Base-by-base conservation (phyloP, 2,888 invertebrate genomes). In the Pterobdella sp. region DNA sequence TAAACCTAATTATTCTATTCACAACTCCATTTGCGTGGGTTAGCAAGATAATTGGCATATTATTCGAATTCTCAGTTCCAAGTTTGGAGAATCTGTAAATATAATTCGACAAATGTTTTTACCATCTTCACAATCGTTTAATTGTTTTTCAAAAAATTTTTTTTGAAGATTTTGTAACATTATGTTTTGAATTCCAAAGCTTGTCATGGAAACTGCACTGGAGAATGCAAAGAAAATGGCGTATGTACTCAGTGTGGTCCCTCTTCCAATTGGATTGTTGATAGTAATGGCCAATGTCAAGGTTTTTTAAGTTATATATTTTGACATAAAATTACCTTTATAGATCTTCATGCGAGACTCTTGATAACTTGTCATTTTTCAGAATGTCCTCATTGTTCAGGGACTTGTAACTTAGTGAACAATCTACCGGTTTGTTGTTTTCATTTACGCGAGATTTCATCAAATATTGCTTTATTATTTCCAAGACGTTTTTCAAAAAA, bases 161-260 rank as follows among this genome's bases (percentile, higher is more conserved):
- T n/a, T n/a, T n/a, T n/a, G n/a, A n/a, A n/a, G n/a, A n/a, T n/a
- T n/a, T n/a, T n/a, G n/a, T n/a, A n/a, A n/a, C n/a, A n/a, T n/a
- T n/a, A n/a, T n/a, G n/a, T n/a, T n/a, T n/a, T n/a, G n/a, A n/a
- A n/a, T n/a, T n/a, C n/a, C n/a, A 18, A 18, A 71, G 71, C 63
- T 7, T 71, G 71, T 37, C 63, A 71, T 31, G 22, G 2, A 18
- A 56, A 35, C 34, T 71, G 71, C 31, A 71, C 71, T 35, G 71
- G 71, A 4, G 63, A 32, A 18, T 71, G 71, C 36, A 71, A 71
- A n/a, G 63, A 56, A 29, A 56, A 52, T 32, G 71, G 71, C 1
- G 31, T 63, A 3, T 71, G 71, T n/a, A 71, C 63, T 52, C 71
- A 71, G 63, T 71, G 71, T 71, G 71, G 71, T 32, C 71, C 71